Evolutionary conservation across 2,797 vertebrate genomes (phyloP).

Genomic region (Simalia tracyae): DNA sequence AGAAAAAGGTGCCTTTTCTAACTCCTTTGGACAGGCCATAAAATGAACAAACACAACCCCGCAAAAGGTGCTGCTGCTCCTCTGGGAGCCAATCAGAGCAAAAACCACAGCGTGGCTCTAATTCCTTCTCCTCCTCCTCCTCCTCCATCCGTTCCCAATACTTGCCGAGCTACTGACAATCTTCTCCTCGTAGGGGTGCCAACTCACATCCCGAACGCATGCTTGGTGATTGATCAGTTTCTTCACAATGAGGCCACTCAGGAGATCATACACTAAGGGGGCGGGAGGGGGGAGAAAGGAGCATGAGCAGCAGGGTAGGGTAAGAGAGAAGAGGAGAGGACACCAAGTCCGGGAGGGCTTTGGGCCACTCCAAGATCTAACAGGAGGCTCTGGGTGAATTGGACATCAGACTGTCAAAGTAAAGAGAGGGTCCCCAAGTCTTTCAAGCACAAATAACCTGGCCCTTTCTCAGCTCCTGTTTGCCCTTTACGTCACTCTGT

Average conservation of each 20-base stretch:
- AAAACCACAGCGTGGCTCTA: too few relatives aligned
- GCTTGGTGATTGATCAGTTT: constrained; percentile 85
- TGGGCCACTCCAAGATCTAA: neutral
- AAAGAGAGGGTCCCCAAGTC: neutral
- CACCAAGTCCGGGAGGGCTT: neutral
- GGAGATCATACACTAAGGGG: constrained; percentile 84
- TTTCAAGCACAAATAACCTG: accelerated
- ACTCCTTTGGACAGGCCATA: neutral
- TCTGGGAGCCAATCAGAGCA: too few relatives aligned
- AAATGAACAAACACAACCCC: neutral
- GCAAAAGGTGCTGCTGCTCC: neutral
- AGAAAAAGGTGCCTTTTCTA: neutral
- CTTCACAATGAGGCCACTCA: constrained; percentile 82
- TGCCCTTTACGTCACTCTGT: neutral
- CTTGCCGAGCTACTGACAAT: constrained; percentile 93
- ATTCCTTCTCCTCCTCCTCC: too few relatives aligned
- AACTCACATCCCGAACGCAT: constrained; percentile 89
- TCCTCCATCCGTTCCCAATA: constrained; percentile 12
- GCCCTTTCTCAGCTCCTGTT: neutral
- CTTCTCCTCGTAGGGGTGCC: constrained; percentile 89
- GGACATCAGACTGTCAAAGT: neutral
- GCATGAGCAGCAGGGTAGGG: neutral
- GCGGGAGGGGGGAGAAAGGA: neutral
- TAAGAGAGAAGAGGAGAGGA: neutral
- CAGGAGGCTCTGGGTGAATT: neutral